Conservation (phyloP, 2,113 vertebrate genomes). For the Amia ocellicauda region DNA sequence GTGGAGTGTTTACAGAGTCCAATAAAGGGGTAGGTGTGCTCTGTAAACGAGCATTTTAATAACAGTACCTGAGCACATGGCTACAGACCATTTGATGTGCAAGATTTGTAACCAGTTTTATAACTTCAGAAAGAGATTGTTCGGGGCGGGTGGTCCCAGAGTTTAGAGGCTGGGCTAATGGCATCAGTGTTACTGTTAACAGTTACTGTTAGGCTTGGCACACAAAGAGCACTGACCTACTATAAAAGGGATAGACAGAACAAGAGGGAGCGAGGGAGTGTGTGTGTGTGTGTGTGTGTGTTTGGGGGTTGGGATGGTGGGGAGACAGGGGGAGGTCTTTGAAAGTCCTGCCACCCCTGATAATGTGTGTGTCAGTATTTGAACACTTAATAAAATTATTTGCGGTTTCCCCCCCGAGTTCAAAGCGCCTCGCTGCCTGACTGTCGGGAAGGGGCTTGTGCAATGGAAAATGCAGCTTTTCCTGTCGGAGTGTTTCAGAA, state of each 20-base stretch:
- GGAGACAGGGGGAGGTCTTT: conserved; percentile 39
- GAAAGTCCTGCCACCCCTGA: conserved; percentile 30
- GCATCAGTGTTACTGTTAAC: conserved; percentile 10
- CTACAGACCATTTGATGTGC: too few species aligned
- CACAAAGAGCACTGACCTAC: conserved; percentile 6
- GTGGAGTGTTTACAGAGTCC: too few species aligned
- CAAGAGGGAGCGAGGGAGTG: background rate
- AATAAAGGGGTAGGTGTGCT: too few species aligned
- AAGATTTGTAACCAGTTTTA: too few species aligned
- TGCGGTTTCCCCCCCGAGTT: conserved; percentile 52
- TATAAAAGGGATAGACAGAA: conserved; percentile 15
- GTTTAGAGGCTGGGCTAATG: conserved; percentile 3
- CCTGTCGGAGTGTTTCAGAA: conserved; percentile 45
- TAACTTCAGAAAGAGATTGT: too few species aligned
- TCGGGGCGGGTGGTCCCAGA: too few species aligned
- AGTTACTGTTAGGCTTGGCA: conserved; percentile 11
- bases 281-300: too few species aligned
- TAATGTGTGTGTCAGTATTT: conserved; percentile 39
- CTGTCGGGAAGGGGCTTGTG: conserved; percentile 49
- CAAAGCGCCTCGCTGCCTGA: conserved; percentile 48
- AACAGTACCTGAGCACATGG: too few species aligned
- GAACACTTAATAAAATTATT: conserved; percentile 66
- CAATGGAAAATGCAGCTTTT: conserved; percentile 54
- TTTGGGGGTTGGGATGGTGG: background rate
- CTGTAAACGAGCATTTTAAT: too few species aligned